Evolutionary conservation across 2,888 invertebrate species (phyloP).

Genomic region (Tetragonula carbonaria): DNA sequence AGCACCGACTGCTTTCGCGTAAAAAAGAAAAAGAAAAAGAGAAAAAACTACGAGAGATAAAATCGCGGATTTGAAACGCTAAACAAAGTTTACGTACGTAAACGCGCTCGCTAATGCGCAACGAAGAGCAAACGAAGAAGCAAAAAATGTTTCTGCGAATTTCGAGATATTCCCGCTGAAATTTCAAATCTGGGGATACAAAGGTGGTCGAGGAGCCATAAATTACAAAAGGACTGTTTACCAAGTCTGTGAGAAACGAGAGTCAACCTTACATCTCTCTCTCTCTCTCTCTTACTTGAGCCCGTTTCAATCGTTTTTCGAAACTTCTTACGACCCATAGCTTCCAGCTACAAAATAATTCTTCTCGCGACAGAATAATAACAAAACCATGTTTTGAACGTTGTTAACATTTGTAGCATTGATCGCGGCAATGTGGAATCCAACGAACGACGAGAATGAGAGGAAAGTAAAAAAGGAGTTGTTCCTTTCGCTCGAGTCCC

Average conservation of each 20-base stretch:
- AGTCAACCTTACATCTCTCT: too few species aligned
- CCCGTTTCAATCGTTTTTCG: background rate
- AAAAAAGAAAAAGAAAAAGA: background rate
- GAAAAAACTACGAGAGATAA: too few species aligned
- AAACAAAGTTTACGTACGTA: too few species aligned
- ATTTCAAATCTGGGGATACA: background rate
- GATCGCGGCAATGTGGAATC: background rate
- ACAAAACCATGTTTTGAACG: background rate
- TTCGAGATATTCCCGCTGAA: too few species aligned
- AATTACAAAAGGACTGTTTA: background rate
- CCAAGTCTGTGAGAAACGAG: background rate
- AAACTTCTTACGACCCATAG: background rate
- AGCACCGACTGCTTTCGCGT: conserved; percentile 36
- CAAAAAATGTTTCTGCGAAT: too few species aligned
- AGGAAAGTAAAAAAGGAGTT: background rate
- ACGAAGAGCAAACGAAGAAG: too few species aligned
- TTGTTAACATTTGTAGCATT: background rate
- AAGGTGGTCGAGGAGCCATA: background rate
- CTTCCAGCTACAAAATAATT: background rate
- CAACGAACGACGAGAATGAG: background rate
- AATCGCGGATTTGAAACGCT: too few species aligned
- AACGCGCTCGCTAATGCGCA: too few species aligned
- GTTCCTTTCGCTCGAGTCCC: background rate
- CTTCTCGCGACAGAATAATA: background rate
- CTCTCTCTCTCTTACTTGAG: background rate